A percentile compares a stretch with the other conserved stretches of the same genome.
Conservation (phyloP, 1,140 invertebrate genomes). For the Drosophila nikananu region DNA sequence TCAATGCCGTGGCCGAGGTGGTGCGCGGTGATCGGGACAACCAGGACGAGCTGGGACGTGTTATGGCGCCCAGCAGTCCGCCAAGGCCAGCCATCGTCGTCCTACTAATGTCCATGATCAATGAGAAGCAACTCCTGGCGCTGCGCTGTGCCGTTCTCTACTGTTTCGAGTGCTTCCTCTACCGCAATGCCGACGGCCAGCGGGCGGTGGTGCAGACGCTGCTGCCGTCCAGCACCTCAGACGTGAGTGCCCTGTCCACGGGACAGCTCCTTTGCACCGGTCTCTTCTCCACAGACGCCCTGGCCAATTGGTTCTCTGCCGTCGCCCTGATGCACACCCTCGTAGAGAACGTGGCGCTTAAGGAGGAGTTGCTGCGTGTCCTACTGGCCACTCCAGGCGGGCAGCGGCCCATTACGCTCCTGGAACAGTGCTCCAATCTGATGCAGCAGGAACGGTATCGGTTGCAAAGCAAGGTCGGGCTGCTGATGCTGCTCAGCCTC, state of each 20-base stretch:
- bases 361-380: slow-evolving; percentile 97
- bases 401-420: slow-evolving; percentile 93
- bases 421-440: slow-evolving; percentile 94
- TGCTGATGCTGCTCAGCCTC: slow-evolving; percentile 95
- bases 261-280: slow-evolving; percentile 98
- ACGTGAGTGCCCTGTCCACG: slow-evolving; percentile 89
- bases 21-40: slow-evolving; percentile 96
- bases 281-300: slow-evolving; percentile 94
- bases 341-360: slow-evolving; percentile 95
- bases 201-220: slow-evolving; percentile 95
- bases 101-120: slow-evolving; percentile 99
- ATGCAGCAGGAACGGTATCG: slow-evolving; percentile 93
- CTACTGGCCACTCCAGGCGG: slow-evolving; percentile 95
- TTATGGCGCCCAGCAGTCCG: slow-evolving; percentile 96
- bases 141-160: slow-evolving; percentile 98
- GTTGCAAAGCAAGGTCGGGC: slow-evolving; percentile 95
- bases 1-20: slow-evolving; percentile 97
- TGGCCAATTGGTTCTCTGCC: slow-evolving; percentile 99
- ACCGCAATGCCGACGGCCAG: slow-evolving; percentile 96
- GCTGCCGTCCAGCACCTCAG: slow-evolving; percentile 92
- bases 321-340: slow-evolving; percentile 96
- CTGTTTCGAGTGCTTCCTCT: slow-evolving; percentile 98
- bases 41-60: slow-evolving; percentile 96
- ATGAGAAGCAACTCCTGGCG: slow-evolving; percentile 97
- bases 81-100: slow-evolving; percentile 97